Conservation (phyloP, 2,888 invertebrate species). For the Hetaerina titia region DNA sequence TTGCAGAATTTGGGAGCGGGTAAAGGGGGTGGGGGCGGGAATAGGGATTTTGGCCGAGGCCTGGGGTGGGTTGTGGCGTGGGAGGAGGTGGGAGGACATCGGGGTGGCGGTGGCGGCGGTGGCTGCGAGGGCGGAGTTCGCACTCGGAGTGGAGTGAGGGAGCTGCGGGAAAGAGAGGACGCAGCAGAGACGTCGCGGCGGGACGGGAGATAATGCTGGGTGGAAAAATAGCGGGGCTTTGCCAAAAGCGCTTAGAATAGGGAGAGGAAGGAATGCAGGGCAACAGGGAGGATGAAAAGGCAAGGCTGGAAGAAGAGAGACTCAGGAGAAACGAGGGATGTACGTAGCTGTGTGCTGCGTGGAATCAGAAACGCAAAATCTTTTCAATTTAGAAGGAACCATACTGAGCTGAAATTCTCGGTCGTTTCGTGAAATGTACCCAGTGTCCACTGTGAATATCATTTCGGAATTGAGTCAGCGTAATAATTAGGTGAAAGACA, state of each 20-base stretch:
- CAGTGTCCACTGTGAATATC: not conserved
- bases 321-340: not conserved
- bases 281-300: not conserved
- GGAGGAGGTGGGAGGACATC: not conserved
- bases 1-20: constrained; percentile 9
- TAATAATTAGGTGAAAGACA: too few species aligned
- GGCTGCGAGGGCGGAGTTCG: too few species aligned
- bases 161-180: not conserved
- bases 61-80: not conserved
- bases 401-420: not conserved
- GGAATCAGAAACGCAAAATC: not conserved
- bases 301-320: not conserved
- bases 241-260: constrained; percentile 59
- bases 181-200: not conserved
- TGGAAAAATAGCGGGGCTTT: not conserved
- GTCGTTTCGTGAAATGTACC: not conserved
- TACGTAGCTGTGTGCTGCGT: not conserved
- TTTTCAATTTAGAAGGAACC: not conserved
- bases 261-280: constrained; percentile 59
- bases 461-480: not conserved
- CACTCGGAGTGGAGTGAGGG: not conserved
- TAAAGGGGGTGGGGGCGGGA: not conserved
- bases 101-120: not conserved
- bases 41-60: not conserved
- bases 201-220: not conserved